Conservation (phyloP, 2,113 vertebrate species). For the Lathamus discolor region DNA sequence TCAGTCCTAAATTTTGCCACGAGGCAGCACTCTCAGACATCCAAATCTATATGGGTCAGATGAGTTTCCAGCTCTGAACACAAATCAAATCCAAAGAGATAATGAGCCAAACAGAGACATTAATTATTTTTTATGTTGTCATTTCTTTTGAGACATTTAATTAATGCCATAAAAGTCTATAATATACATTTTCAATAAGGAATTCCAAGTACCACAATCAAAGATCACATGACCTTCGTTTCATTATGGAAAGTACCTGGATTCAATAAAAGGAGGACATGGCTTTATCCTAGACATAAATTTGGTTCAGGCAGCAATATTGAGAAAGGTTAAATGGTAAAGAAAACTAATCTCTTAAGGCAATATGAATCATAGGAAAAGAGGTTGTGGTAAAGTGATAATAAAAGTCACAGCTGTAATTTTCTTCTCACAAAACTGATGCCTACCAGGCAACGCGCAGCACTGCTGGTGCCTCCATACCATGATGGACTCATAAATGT, state of each 20-base stretch:
- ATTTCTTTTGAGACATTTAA: conserved; percentile 22
- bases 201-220: conserved; percentile 46
- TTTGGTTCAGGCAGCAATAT: conserved; percentile 73
- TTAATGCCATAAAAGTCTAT: conserved; percentile 50
- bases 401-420: conserved; percentile 58
- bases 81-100: conserved; percentile 45
- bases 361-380: conserved; percentile 68
- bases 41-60: neutral
- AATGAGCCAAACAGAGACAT: conserved; percentile 33
- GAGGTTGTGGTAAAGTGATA: conserved; percentile 49
- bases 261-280: conserved; percentile 66
- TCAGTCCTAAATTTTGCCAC: neutral
- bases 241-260: conserved; percentile 56
- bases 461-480: neutral
- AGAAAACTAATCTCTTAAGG: conserved; percentile 74
- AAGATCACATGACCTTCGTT: conserved; percentile 34
- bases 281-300: conserved; percentile 65
- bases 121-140: conserved; percentile 58
- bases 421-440: conserved; percentile 29
- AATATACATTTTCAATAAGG: conserved; percentile 51
- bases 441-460: neutral
- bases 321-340: conserved; percentile 73
- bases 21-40: neutral
- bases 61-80: neutral
- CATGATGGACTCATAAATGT: accelerated